A percentile compares a stretch with the other conserved stretches of the same genome.
These are phyloP conservation scores for Parauchenoglanis punctatus DNA, from an alignment of 2,797 vertebrate species.

Conservation along the genomic window DNA sequence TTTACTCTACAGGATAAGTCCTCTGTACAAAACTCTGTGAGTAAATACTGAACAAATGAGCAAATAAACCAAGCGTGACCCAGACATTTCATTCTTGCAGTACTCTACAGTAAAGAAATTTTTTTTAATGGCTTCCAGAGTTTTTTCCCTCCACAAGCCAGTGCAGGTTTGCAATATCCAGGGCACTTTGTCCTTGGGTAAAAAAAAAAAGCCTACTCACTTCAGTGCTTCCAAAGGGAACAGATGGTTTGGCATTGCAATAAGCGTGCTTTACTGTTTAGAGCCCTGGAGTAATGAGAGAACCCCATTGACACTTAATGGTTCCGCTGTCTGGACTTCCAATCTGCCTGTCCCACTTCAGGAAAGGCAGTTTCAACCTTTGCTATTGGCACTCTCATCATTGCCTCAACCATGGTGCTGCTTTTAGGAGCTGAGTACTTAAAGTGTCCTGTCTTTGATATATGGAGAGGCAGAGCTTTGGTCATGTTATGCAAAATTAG, in stretches of 20 bases:
- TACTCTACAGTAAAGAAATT: neutral
- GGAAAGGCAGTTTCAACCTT: slow-evolving; percentile 46
- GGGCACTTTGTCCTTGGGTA: slow-evolving; percentile 55
- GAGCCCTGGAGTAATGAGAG: slow-evolving; percentile 57
- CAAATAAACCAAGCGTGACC: slow-evolving; percentile 23
- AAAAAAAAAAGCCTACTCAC: slow-evolving; percentile 47
- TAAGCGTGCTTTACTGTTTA: slow-evolving; percentile 57
- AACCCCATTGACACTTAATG: slow-evolving; percentile 54
- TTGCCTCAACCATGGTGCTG: slow-evolving; percentile 11
- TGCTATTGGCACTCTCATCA: slow-evolving; percentile 35
- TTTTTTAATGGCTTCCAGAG: slow-evolving; percentile 25
- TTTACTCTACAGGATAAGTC: neutral
- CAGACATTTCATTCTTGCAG: slow-evolving; percentile 14
- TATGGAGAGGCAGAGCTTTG: neutral
- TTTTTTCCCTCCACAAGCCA: slow-evolving; percentile 1
- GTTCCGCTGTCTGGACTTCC: slow-evolving; percentile 54
- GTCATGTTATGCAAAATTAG: neutral
- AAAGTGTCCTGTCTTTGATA: slow-evolving; percentile 15
- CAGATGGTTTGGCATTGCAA: slow-evolving; percentile 63
- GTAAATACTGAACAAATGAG: slow-evolving; percentile 8
- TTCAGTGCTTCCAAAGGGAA: slow-evolving; percentile 58
- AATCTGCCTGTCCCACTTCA: slow-evolving; percentile 57
- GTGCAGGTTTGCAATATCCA: slow-evolving; percentile 50
- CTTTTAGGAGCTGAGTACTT: neutral
- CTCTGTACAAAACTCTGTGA: neutral